Conservation (phyloP, 2,888 invertebrate genomes). For the Embidobia sp. region DNA sequence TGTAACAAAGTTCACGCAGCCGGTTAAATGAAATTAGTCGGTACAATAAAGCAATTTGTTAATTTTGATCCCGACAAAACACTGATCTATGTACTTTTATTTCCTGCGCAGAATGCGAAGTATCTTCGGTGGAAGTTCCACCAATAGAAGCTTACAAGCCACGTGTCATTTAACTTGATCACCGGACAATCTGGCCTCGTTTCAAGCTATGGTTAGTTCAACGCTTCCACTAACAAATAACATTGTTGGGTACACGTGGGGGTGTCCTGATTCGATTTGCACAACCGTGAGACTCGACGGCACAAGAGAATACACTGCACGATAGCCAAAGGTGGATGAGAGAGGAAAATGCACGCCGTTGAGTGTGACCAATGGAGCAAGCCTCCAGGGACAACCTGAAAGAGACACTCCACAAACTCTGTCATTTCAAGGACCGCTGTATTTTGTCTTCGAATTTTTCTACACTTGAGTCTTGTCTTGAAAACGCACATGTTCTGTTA, state of each 20-base stretch:
- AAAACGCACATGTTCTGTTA: too few relatives aligned
- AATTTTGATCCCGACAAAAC: neutral
- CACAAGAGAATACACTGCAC: conserved; percentile 48
- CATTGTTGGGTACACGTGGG: conserved; percentile 78
- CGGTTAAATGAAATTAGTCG: neutral
- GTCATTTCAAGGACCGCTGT: conserved; percentile 26
- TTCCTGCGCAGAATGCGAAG: conserved; percentile 15
- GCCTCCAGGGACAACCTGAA: conserved; percentile 31
- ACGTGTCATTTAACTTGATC: conserved; percentile 82
- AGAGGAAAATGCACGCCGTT: conserved; percentile 12
- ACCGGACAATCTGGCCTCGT: conserved; percentile 81
- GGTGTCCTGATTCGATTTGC: conserved; percentile 79
- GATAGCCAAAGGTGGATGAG: conserved; percentile 37
- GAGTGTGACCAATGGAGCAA: conserved; percentile 35
- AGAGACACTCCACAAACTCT: conserved; percentile 26
- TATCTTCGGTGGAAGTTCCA: conserved; percentile 23
- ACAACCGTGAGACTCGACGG: conserved; percentile 72
- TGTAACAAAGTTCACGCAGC: too few relatives aligned
- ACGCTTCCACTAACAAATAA: conserved; percentile 81
- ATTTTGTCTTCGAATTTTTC: conserved; percentile 12
- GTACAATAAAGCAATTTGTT: neutral
- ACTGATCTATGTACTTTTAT: conserved; percentile 11
- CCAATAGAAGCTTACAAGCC: conserved; percentile 72
- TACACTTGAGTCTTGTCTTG: conserved; percentile 13
- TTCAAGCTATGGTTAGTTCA: conserved; percentile 80